Evolutionary conservation across 2,113 vertebrate genomes (phyloP), one percentile per base, ranked within the genome.

Genomic region (Hippopotamus amphibius): DNA sequence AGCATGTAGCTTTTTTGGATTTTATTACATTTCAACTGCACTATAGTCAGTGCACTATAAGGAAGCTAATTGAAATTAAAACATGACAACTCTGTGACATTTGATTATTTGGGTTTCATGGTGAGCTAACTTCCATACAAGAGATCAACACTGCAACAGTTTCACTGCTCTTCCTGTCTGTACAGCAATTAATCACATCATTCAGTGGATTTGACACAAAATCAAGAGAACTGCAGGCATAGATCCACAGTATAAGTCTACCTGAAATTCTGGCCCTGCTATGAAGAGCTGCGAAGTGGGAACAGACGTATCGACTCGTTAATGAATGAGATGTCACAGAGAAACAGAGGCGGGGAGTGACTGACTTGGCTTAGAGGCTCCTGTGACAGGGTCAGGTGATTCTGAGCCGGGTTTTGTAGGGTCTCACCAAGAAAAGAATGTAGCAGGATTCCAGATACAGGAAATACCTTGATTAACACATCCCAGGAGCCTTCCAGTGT

Each of bases 181-280:
- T 12, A 17, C 1, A 9, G n/a, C 0, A 24, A 33, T 9, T 53
- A 26, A 55, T 26, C 1, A 10, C 30, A 24, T 12, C 0, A 0
- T 28, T 4, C 79, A 10, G n/a, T 8, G 43, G 30, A 33, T 33
- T 10, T 19, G 41, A 43, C 26, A 53, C 48, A n/a, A 37, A 57
- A 30, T 16, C 46, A 17, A 21, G 0, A 71, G 46, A 13, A 65
- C 11, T 0, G 17, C 14, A 10, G n/a, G 13, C 0, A 15, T 0
- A 21, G 28, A 46, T 1, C 7, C 14, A 7, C 1, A 4, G 2
- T 2, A 2, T 13, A 6, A 2, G 5, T 16, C 22, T 2, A 16
- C 5, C 3, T 53, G 69, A 77, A 55, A 30, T 63, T 17, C 59
- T 12, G 9, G 14, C 41, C 55, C 5, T 11, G 37, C 37, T 41